These are phyloP conservation scores for Nysson spinosus DNA, from an alignment of 2,888 invertebrate genomes.

Conservation along the genomic window DNA sequence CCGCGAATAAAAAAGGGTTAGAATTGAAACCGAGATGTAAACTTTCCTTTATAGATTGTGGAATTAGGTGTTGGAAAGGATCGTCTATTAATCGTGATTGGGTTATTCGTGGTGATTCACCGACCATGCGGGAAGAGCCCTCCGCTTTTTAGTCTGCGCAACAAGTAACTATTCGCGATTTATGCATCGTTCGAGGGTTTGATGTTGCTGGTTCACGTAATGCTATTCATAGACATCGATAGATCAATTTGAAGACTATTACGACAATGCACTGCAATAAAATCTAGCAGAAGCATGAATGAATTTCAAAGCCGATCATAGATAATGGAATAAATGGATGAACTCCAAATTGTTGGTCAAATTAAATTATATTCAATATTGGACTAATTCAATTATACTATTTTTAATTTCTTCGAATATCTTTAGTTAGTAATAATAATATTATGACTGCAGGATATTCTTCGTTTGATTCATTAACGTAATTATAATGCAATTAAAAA, in stretches of 20 bases:
- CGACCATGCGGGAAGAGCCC: conserved; percentile 15
- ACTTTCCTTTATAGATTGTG: conserved; percentile 6
- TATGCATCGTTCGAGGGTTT: conserved; percentile 15
- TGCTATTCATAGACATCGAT: conserved; percentile 7
- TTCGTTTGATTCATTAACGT: no score
- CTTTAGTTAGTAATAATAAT: no score
- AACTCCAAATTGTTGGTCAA: no score
- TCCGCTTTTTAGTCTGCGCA: conserved; percentile 22
- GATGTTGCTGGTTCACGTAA: conserved; percentile 5
- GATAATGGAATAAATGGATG: not conserved
- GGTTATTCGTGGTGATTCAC: conserved; percentile 39
- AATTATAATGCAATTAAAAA: no score
- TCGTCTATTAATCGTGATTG: no score
- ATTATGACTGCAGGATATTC: no score
- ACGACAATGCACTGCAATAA: not conserved
- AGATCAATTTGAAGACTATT: not conserved
- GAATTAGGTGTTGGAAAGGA: no score
- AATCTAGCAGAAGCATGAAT: not conserved
- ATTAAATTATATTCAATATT: no score
- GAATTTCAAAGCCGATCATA: not conserved
- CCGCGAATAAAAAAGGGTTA: not conserved
- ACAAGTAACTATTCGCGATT: conserved; percentile 34
- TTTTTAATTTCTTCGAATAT: no score
- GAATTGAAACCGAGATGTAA: conserved; percentile 1
- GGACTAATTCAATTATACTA: no score